These are phyloP conservation scores for Mus caroli DNA, from an alignment of 2,797 vertebrate species.

Conservation along the genomic window DNA sequence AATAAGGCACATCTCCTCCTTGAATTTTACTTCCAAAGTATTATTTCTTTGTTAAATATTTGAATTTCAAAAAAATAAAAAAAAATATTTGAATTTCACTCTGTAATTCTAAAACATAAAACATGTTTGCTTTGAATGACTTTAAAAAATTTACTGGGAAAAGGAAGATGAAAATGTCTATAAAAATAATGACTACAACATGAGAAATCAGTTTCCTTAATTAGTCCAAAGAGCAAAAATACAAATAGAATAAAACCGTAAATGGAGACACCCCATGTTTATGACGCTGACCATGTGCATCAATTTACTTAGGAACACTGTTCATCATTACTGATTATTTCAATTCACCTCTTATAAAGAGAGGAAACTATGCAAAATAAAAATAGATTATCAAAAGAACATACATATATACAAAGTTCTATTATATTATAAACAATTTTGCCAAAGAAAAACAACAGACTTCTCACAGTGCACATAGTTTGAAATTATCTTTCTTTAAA, in stretches of 20 bases:
- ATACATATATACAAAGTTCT: slow-evolving; percentile 43
- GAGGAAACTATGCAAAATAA: slow-evolving; percentile 29
- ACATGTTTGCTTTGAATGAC: background rate
- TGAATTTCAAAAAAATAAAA: too few relatives aligned
- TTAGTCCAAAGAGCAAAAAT: background rate
- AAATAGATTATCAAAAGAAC: background rate
- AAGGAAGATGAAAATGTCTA: background rate
- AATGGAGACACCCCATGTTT: background rate
- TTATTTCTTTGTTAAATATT: background rate
- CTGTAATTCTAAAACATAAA: background rate
- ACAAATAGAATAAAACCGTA: slow-evolving; percentile 35
- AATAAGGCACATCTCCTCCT: background rate
- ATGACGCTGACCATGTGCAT: background rate
- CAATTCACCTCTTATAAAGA: background rate
- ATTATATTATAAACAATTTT: slow-evolving; percentile 39
- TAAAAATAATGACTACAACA: background rate
- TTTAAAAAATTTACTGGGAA: background rate
- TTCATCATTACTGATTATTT: slow-evolving; percentile 52
- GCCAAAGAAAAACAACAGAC: slow-evolving; percentile 24
- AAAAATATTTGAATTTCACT: background rate
- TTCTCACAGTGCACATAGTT: background rate
- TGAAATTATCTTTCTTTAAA: slow-evolving; percentile 49
- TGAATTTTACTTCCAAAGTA: background rate
- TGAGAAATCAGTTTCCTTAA: background rate
- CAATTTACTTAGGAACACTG: slow-evolving; percentile 29